Base-by-base conservation (phyloP, 2,888 invertebrate genomes). In the Strigamia maritima region DNA sequence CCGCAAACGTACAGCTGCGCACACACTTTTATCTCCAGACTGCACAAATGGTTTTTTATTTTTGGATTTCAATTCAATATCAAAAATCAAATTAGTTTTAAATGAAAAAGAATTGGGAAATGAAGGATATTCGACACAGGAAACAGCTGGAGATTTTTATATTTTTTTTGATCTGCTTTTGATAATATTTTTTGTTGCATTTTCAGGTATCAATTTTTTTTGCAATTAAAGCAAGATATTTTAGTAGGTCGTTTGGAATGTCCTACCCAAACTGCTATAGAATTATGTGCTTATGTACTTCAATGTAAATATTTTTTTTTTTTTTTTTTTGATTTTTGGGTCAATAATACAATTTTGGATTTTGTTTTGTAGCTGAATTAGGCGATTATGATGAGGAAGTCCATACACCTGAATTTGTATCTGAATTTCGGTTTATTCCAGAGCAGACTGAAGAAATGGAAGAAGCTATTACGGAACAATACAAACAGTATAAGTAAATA, bases 361-460 rank as follows among this genome's bases (percentile, higher is more conserved):
- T 77, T 49, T 54, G 10, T 8, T 35, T 22, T 76, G 75, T 85
- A 95, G 95, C 99, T 82, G 99, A 99, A 88, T 89, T 98, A 79
- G 99, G 99, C 49, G 99, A 99, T 87, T 98, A 93, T 88, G 98
- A 98, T 87, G 92, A 93, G 82, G 89, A 90, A 70, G 90, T 92
- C 79, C 99, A 99, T 86, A 94, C 95, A 10, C 94, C 97, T n/a
- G 95, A 95, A 16, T 94, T 96, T 79, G 95, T 99, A 1, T 99
- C 98, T 0, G 98, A 99, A 87, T 99, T 99, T 87, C 92, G 95
- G 81, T 99, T 99, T 88, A 93, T 97, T 79, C 97, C 97, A 1
- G 92, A 94, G 84, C 98, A 98, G 88, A 93, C 95, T 0, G 98
- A 98, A 88, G 94, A 97, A 84, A 91, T 99, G 91, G 99, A 99